Percentiles rank a stretch among this genome's conserved stretches.
Evolutionary conservation across 2,113 vertebrate species (phyloP).

Genomic region (Laterallus jamaicensis): DNA sequence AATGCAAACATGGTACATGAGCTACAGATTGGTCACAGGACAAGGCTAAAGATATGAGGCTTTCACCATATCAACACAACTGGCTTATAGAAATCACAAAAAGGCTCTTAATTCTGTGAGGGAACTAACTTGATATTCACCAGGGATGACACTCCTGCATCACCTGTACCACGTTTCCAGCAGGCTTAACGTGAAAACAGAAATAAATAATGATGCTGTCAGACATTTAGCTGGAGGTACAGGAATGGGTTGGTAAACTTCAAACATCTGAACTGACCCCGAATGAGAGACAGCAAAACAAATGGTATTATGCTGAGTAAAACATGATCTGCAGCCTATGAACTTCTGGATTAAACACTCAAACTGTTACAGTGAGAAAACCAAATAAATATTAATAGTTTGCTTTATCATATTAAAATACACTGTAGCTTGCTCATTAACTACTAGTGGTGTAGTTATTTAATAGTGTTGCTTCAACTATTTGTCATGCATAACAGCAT

Average conservation of each 20-base stretch:
- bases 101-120: background rate
- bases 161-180: background rate
- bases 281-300: background rate
- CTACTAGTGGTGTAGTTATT: background rate
- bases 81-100: background rate
- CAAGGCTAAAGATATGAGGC: background rate
- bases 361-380: background rate
- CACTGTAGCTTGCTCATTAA: background rate
- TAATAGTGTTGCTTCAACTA: background rate
- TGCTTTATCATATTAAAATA: background rate
- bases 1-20: background rate
- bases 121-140: background rate
- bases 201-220: background rate
- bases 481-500: background rate
- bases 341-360: background rate
- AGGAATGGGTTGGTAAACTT: background rate
- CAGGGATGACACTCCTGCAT: background rate
- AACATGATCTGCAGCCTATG: background rate
- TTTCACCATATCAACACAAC: background rate
- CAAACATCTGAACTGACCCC: background rate
- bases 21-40: background rate
- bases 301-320: background rate
- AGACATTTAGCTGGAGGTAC: background rate
- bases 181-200: background rate
- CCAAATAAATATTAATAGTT: background rate